These are phyloP conservation scores for Phymorhynchus buccinoides DNA, from an alignment of 1,140 invertebrate species.

Conservation along the genomic window DNA sequence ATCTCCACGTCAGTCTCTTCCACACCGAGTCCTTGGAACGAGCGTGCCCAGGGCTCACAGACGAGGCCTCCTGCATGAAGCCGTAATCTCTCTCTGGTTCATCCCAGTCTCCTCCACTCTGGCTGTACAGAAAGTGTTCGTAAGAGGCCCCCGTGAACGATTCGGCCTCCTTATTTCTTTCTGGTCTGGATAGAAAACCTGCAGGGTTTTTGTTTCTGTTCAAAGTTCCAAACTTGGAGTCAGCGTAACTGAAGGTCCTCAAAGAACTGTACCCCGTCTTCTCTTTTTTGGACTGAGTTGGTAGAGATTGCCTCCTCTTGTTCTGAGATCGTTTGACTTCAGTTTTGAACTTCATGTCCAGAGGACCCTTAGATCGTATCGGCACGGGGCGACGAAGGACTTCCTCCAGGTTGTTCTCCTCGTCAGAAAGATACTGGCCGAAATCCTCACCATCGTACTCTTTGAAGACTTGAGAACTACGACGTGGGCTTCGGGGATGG, in stretches of 20 bases:
- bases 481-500: background rate
- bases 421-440: constrained; percentile 41
- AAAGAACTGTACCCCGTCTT: constrained; percentile 20
- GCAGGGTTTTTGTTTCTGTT: background rate
- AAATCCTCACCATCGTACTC: constrained; percentile 49
- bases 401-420: constrained; percentile 29
- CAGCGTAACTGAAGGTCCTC: constrained; percentile 47
- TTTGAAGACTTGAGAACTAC: constrained; percentile 19
- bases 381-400: background rate
- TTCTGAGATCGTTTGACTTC: constrained; percentile 28
- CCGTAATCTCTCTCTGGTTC: background rate
- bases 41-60: background rate
- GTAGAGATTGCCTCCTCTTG: constrained; percentile 19
- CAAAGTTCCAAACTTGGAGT: constrained; percentile 45
- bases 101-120: constrained; percentile 19
- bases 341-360: constrained; percentile 17
- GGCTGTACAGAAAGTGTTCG: constrained; percentile 39
- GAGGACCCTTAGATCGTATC: background rate
- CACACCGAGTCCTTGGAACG: constrained; percentile 29
- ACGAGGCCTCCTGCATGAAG: background rate
- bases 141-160: constrained; percentile 29
- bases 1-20: constrained; percentile 40
- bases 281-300: constrained; percentile 29
- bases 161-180: background rate
- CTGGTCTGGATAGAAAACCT: too few species aligned